Evolutionary conservation across 2,888 invertebrate genomes (phyloP).

Genomic region (Bugulina stolonifera): DNA sequence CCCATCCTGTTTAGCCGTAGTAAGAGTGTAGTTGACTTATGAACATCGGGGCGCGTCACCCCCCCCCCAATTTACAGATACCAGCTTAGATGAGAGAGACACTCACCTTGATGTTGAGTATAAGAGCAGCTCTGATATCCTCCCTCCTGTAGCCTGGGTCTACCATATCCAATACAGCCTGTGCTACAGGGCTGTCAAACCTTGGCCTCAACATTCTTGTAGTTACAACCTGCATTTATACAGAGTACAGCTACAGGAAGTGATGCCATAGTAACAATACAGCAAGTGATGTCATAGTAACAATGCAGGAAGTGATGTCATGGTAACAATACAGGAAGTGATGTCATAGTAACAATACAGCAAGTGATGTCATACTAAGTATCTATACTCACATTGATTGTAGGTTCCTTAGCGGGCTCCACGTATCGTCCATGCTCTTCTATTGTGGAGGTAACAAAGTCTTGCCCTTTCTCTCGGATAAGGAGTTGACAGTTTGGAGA

Average conservation of each 20-base stretch:
- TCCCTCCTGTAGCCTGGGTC: neutral
- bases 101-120: neutral
- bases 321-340: too few species aligned
- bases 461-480: neutral
- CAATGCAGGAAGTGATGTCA: too few species aligned
- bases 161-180: neutral
- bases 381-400: neutral
- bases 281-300: too few species aligned
- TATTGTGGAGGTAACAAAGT: neutral
- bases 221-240: conserved; percentile 1
- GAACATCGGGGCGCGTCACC: too few species aligned
- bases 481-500: neutral
- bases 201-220: conserved; percentile 9
- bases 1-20: too few species aligned
- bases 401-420: neutral
- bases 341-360: too few species aligned
- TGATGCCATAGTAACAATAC: too few species aligned
- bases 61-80: too few species aligned
- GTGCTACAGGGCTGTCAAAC: neutral
- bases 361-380: neutral
- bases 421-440: conserved; percentile 1
- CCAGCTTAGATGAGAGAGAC: too few species aligned
- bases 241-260: too few species aligned
- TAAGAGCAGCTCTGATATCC: neutral
- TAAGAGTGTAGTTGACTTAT: too few species aligned